Conservation (phyloP, 2,113 vertebrate genomes). For the Tenrec ecaudatus region DNA sequence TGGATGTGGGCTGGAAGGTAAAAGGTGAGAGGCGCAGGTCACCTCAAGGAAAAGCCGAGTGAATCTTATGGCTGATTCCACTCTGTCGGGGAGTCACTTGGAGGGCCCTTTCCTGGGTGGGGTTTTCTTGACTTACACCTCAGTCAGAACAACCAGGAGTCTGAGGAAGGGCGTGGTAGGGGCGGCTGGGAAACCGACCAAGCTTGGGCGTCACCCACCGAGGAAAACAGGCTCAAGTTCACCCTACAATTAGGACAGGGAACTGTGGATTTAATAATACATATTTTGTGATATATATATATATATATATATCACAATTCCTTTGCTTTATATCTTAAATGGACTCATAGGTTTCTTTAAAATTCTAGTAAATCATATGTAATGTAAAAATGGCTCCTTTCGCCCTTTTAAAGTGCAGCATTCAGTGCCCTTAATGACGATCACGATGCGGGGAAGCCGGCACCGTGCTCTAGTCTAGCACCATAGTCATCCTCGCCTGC, state of each 20-base stretch:
- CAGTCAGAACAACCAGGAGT: background rate
- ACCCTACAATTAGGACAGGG: background rate
- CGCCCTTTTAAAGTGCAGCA: background rate
- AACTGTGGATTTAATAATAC: background rate
- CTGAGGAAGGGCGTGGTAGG: background rate
- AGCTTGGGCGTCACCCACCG: background rate
- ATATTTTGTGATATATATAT: background rate
- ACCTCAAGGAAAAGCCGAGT: background rate
- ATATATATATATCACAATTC: background rate
- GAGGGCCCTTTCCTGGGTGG: background rate
- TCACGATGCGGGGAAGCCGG: background rate
- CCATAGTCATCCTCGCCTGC: background rate
- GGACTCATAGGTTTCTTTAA: background rate
- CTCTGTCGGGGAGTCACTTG: background rate
- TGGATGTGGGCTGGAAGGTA: background rate
- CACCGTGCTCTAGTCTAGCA: no score
- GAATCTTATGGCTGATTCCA: rapidly evolving
- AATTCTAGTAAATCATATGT: background rate
- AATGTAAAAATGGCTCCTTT: background rate
- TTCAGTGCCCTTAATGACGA: background rate
- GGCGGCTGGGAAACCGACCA: background rate
- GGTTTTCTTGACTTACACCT: conserved; percentile 11
- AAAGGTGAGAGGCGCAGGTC: background rate
- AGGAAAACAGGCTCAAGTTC: background rate
- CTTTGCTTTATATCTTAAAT: background rate